Conservation (phyloP, 2,113 vertebrate genomes). For the Sprattus sprattus region DNA sequence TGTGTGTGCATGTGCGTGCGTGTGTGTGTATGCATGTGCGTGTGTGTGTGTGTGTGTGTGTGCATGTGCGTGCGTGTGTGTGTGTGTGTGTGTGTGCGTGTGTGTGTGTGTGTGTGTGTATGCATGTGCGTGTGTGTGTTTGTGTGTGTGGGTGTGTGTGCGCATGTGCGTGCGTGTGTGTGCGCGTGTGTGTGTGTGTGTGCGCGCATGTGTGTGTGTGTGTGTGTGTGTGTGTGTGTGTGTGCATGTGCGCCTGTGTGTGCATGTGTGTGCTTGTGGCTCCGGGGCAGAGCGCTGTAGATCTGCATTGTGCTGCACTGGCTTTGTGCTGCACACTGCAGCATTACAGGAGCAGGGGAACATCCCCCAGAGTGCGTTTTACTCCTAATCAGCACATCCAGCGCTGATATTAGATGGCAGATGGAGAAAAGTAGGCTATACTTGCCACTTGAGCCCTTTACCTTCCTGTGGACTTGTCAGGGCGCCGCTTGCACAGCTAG, state of each 20-base stretch:
- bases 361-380: conserved; percentile 37
- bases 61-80: background rate
- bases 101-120: conserved; percentile 27
- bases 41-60: conserved; percentile 10
- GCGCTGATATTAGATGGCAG: background rate
- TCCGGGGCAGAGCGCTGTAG: conserved; percentile 17
- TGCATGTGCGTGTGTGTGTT: conserved; percentile 5
- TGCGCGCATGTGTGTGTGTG: conserved; percentile 4
- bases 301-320: conserved; percentile 35
- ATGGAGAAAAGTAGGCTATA: background rate
- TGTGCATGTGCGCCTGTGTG: conserved; percentile 20
- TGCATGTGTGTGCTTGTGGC: conserved; percentile 20
- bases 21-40: conserved; percentile 33
- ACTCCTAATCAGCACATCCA: conserved; percentile 67
- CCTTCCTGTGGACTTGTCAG: background rate
- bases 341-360: background rate
- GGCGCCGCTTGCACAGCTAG: background rate
- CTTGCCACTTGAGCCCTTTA: background rate
- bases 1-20: conserved; percentile 21
- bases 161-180: too few relatives aligned
- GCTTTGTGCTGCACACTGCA: background rate
- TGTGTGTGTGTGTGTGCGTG: background rate
- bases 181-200: conserved; percentile 1
- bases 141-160: conserved; percentile 17
- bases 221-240: conserved; percentile 17